Percentiles rank a stretch among this genome's conserved stretches.
Evolutionary conservation across 2,888 invertebrate genomes (phyloP).

Genomic region (Mallateleia sp.): DNA sequence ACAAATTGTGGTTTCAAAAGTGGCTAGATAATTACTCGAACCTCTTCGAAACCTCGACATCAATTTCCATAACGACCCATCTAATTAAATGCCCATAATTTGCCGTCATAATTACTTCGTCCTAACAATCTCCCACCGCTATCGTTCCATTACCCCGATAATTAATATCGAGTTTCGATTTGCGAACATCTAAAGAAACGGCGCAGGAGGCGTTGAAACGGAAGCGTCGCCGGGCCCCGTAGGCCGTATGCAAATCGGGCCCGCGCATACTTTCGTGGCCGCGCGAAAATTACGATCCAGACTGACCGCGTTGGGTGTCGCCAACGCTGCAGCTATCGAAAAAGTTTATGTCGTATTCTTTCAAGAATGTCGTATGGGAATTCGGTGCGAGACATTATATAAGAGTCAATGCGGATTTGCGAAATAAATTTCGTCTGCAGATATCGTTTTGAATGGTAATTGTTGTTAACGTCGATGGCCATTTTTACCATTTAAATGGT

Average conservation of each 20-base stretch:
- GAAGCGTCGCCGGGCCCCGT: conserved; percentile 57
- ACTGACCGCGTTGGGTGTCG: conserved; percentile 61
- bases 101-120: conserved; percentile 33
- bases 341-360: conserved; percentile 53
- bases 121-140: conserved; percentile 11
- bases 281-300: conserved; percentile 68
- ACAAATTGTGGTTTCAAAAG: background rate
- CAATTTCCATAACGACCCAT: conserved; percentile 45
- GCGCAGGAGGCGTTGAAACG: conserved; percentile 52
- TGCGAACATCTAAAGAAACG: conserved; percentile 5
- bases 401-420: background rate
- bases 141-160: conserved; percentile 7
- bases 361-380: conserved; percentile 20
- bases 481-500: too few relatives aligned
- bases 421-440: too few relatives aligned
- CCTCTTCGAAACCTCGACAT: background rate
- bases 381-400: background rate
- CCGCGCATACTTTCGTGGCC: conserved; percentile 48
- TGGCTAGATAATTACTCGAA: background rate
- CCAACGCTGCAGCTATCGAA: conserved; percentile 48
- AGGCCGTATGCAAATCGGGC: conserved; percentile 65
- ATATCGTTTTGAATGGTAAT: too few relatives aligned
- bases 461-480: too few relatives aligned
- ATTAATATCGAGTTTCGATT: conserved; percentile 53
- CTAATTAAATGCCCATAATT: conserved; percentile 36